Conservation (phyloP, 2,797 vertebrate species). For the Lophura swinhoii region DNA sequence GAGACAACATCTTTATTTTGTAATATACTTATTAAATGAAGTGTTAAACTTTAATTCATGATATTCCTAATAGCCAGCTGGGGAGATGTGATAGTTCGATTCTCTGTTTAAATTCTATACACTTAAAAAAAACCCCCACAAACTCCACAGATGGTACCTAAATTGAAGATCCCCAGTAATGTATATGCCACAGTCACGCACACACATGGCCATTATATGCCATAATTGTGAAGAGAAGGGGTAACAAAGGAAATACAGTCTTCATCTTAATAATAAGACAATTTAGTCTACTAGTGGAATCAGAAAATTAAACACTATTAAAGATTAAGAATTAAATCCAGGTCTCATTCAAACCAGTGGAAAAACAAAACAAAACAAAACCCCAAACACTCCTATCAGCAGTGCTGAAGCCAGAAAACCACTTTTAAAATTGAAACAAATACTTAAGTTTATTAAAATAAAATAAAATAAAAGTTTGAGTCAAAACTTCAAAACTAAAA, state of each 20-base stretch:
- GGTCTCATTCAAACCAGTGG: constrained; percentile 5
- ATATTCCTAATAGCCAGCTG: constrained; percentile 42
- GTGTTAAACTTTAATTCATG: constrained; percentile 22
- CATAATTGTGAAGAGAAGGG: constrained; percentile 10
- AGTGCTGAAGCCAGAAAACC: background rate
- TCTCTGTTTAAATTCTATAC: constrained; percentile 39
- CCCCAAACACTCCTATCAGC: background rate
- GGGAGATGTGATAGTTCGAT: constrained; percentile 18
- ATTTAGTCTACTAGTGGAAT: constrained; percentile 9
- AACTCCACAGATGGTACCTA: background rate
- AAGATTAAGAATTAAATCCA: constrained; percentile 19
- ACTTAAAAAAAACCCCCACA: background rate
- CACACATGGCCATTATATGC: background rate
- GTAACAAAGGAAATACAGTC: background rate
- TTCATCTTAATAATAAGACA: background rate
- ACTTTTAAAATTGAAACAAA: background rate
- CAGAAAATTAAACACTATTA: background rate
- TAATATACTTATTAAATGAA: no score
- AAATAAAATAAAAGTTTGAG: background rate
- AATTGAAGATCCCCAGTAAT: constrained; percentile 11
- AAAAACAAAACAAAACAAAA: background rate
- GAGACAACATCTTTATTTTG: constrained; percentile 56
- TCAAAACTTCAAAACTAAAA: background rate
- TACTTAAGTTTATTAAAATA: background rate
- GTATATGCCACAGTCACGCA: background rate